phyloP scores from a whole-genome alignment of 2,113 vertebrate species.

The Cavia aperea region DNA sequence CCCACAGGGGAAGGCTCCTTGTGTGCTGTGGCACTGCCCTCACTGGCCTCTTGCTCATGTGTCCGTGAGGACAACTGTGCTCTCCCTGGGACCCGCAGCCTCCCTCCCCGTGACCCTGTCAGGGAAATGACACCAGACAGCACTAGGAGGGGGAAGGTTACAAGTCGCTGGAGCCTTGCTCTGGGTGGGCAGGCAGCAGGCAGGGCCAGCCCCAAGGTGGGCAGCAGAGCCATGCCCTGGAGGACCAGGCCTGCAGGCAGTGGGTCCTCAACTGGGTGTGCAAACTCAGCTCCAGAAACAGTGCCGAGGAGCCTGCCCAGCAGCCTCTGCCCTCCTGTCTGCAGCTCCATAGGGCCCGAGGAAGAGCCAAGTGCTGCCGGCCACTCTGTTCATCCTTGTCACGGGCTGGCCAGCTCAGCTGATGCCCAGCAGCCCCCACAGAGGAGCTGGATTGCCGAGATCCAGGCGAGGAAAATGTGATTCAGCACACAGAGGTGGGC shows the following conservation, averaged over 20 bases:
- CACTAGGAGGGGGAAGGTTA: too few species aligned
- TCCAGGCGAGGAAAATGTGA: not conserved
- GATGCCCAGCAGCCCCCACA: not conserved
- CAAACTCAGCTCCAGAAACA: not conserved
- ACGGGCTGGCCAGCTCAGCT: not conserved
- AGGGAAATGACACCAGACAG: not conserved
- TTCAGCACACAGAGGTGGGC: accelerated
- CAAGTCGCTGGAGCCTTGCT: not conserved
- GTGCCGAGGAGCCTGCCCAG: not conserved
- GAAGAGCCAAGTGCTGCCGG: accelerated
- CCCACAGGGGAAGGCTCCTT: not conserved
- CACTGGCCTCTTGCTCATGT: not conserved
- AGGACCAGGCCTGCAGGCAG: not conserved
- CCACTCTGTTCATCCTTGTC: not conserved
- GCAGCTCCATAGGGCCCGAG: too few species aligned
- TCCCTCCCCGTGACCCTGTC: not conserved
- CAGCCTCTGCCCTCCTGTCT: not conserved
- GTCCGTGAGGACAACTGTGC: not conserved
- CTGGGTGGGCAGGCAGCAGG: too few species aligned
- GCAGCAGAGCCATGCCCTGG: not conserved
- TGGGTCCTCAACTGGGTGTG: not conserved
- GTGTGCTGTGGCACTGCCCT: accelerated
- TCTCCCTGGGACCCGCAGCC: not conserved
- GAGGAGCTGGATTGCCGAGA: not conserved
- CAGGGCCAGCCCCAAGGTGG: not conserved